phyloP scores from a whole-genome alignment of 2,888 invertebrate species.

The Lathronympha strigana region DNA sequence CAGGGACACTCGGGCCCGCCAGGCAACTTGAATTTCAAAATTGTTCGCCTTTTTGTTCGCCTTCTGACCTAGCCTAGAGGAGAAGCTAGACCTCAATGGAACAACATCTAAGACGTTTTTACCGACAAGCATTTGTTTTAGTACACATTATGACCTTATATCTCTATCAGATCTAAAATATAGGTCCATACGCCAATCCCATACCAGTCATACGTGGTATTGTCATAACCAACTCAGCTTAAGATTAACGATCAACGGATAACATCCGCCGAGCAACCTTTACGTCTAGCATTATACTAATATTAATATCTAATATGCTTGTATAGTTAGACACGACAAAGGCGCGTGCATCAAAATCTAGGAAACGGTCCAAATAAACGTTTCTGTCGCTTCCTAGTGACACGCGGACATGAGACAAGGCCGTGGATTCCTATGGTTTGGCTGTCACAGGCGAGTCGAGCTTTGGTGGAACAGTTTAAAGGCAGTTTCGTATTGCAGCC shows the following conservation, averaged over 20 bases:
- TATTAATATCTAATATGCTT: conserved; percentile 14
- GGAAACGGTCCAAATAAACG: conserved; percentile 55
- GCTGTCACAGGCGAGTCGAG: neutral
- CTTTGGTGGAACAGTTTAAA: neutral
- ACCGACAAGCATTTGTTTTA: too few relatives aligned
- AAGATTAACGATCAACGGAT: conserved; percentile 33
- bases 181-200: conserved; percentile 14
- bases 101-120: too few relatives aligned
- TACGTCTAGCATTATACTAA: conserved; percentile 20
- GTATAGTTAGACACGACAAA: conserved; percentile 14
- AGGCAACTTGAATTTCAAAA: too few relatives aligned
- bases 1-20: too few relatives aligned
- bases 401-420: conserved; percentile 59
- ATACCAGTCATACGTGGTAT: conserved; percentile 30
- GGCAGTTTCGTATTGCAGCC: too few relatives aligned
- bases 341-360: conserved; percentile 51
- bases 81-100: too few relatives aligned
- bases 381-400: conserved; percentile 59
- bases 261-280: conserved; percentile 37
- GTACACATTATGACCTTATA: neutral
- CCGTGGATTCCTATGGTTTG: conserved; percentile 57
- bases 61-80: too few relatives aligned
- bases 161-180: conserved; percentile 2
- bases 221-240: conserved; percentile 23
- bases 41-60: too few relatives aligned